Evolutionary conservation across 37 sponge, comb jelly and placozoan species (phyloP).

Genomic region (Halichondria panicea): DNA sequence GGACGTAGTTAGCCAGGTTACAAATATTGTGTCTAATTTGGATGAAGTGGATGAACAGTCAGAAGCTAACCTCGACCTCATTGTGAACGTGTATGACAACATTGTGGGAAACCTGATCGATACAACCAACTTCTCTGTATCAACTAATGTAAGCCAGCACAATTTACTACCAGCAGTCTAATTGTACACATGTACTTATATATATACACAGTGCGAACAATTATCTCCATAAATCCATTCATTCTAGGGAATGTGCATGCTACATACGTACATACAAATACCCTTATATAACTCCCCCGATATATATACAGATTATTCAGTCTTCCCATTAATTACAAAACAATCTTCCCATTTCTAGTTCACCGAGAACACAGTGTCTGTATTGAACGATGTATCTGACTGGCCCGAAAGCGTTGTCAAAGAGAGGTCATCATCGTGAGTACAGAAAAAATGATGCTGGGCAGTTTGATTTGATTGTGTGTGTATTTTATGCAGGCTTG

Average conservation of each 20-base stretch:
- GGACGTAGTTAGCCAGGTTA: background rate
- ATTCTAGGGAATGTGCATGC: too few relatives aligned
- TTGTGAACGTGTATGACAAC: background rate
- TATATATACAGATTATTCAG: too few relatives aligned
- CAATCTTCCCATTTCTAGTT: conserved; percentile 18
- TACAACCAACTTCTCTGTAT: background rate
- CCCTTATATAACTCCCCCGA: too few relatives aligned
- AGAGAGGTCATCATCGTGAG: conserved; percentile 24
- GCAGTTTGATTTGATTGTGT: too few relatives aligned
- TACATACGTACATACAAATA: too few relatives aligned
- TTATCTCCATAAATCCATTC: too few relatives aligned
- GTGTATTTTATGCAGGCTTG: too few relatives aligned
- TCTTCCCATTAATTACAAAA: too few relatives aligned
- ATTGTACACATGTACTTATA: background rate
- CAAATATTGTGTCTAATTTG: background rate
- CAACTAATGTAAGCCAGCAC: conserved; percentile 16
- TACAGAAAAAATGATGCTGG: background rate
- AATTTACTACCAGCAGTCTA: background rate
- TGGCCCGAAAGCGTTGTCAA: conserved; percentile 39
- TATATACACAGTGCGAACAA: too few relatives aligned
- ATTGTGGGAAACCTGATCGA: conserved; percentile 6
- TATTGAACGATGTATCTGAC: conserved; percentile 28
- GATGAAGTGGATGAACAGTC: conserved; percentile 26
- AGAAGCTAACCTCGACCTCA: conserved; percentile 10
- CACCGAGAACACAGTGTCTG: conserved; percentile 15